These are phyloP conservation scores for Hydroisotoma schaefferi DNA, from an alignment of 2,888 invertebrate genomes.

Conservation along the genomic window DNA sequence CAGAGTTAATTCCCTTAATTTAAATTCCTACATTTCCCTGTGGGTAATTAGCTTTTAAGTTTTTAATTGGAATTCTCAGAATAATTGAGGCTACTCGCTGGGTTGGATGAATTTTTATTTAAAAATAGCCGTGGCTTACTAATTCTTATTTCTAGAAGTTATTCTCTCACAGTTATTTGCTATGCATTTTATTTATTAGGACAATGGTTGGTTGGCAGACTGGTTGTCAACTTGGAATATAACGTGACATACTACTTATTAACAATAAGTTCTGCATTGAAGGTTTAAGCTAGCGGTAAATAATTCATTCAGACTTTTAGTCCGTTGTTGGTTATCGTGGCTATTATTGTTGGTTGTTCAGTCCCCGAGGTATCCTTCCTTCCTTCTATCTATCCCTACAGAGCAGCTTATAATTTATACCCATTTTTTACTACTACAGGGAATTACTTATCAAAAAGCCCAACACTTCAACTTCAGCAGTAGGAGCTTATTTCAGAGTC, in stretches of 20 bases:
- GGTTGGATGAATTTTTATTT: not conserved
- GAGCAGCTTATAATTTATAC: not conserved
- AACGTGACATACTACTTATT: constrained; percentile 3
- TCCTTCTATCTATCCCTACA: not conserved
- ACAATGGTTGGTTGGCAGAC: constrained; percentile 2
- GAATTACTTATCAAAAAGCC: no score
- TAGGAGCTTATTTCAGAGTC: no score
- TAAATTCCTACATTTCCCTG: not conserved
- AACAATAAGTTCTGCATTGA: no score
- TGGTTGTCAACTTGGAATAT: constrained; percentile 2
- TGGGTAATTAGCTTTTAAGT: not conserved
- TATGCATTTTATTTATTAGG: not conserved
- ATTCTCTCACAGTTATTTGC: not conserved
- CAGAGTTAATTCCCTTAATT: not conserved
- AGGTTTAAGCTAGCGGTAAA: constrained; percentile 2
- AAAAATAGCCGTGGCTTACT: not conserved
- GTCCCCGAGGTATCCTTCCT: not conserved
- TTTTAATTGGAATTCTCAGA: not conserved
- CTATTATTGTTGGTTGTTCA: not conserved
- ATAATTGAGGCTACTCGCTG: not conserved
- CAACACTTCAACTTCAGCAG: no score
- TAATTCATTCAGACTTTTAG: no score
- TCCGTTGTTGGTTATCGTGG: no score
- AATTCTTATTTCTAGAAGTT: not conserved
- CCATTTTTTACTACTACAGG: no score